Percentiles rank a stretch among this genome's conserved stretches.
Conservation (phyloP, 37 sponge, comb jelly and placozoan genomes). For the Tethya wilhelma region DNA sequence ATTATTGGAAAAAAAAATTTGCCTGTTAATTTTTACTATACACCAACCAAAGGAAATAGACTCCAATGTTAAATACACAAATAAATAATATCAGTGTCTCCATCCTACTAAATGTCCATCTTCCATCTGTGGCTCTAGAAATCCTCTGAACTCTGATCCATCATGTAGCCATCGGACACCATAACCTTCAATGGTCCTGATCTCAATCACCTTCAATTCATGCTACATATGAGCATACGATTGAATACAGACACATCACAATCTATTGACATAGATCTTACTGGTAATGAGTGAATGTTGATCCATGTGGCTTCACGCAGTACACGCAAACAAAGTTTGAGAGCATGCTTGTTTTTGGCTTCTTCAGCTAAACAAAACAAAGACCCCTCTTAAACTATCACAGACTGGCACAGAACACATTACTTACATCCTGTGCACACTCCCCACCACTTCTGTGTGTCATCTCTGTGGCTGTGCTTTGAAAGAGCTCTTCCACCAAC, state of each 20-base stretch:
- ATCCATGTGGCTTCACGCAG: slow-evolving; percentile 71
- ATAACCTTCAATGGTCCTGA: slow-evolving; percentile 76
- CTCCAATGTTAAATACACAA: background rate
- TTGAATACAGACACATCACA: background rate
- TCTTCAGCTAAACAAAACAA: slow-evolving; percentile 43
- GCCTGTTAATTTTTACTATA: no score
- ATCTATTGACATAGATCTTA: background rate
- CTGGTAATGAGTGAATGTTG: slow-evolving; percentile 73
- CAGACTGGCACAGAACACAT: background rate
- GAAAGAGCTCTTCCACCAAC: slow-evolving; percentile 82
- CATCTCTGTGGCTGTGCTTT: slow-evolving; percentile 82
- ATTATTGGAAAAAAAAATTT: no score
- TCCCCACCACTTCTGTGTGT: slow-evolving; percentile 80
- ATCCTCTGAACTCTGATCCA: slow-evolving; percentile 85
- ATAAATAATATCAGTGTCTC: slow-evolving; percentile 16
- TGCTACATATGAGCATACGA: slow-evolving; percentile 60
- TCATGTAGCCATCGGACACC: slow-evolving; percentile 76
- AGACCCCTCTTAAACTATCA: background rate
- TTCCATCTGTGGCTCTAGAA: slow-evolving; percentile 87
- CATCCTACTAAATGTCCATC: slow-evolving; percentile 65
- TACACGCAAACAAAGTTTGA: slow-evolving; percentile 32
- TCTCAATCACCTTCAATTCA: slow-evolving; percentile 68
- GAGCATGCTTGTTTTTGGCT: slow-evolving; percentile 71
- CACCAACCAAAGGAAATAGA: no score
- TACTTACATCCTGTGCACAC: slow-evolving; percentile 67